phyloP scores from a whole-genome alignment of 2,888 invertebrate genomes.

The Drosophila leonis region DNA sequence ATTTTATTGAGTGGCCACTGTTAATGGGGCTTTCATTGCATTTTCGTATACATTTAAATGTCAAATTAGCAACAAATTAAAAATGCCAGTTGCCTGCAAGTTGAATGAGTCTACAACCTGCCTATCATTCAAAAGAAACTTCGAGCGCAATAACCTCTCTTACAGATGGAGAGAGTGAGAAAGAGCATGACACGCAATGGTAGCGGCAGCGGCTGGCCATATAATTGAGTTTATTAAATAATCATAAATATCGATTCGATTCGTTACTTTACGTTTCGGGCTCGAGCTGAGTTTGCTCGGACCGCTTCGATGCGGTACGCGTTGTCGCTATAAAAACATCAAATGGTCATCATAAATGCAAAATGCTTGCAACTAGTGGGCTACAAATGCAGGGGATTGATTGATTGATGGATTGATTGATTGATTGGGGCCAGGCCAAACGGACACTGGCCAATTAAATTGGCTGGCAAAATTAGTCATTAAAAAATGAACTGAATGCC shows the following conservation, averaged over 20 bases:
- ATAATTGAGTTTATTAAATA: conserved; percentile 78
- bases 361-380: conserved; percentile 48
- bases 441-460: conserved; percentile 51
- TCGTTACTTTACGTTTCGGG: conserved; percentile 16
- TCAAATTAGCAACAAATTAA: conserved; percentile 75
- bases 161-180: neutral
- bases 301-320: neutral
- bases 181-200: conserved; percentile 18
- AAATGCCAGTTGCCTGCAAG: conserved; percentile 61
- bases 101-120: conserved; percentile 21
- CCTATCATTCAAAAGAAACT: conserved; percentile 35
- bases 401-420: conserved; percentile 47
- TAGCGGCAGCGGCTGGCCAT: conserved; percentile 29
- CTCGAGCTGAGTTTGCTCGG: conserved; percentile 10
- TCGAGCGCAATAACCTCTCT: conserved; percentile 59
- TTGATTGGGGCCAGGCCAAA: conserved; percentile 25
- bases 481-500: conserved; percentile 39
- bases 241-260: conserved; percentile 78
- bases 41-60: conserved; percentile 54
- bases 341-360: conserved; percentile 61
- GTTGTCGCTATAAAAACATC: conserved; percentile 35
- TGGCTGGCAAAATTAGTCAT: conserved; percentile 58
- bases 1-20: conserved; percentile 37
- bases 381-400: conserved; percentile 47
- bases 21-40: conserved; percentile 43